phyloP scores from a whole-genome alignment of 2,888 invertebrate genomes.

The Pseudolycoriella hygida region DNA sequence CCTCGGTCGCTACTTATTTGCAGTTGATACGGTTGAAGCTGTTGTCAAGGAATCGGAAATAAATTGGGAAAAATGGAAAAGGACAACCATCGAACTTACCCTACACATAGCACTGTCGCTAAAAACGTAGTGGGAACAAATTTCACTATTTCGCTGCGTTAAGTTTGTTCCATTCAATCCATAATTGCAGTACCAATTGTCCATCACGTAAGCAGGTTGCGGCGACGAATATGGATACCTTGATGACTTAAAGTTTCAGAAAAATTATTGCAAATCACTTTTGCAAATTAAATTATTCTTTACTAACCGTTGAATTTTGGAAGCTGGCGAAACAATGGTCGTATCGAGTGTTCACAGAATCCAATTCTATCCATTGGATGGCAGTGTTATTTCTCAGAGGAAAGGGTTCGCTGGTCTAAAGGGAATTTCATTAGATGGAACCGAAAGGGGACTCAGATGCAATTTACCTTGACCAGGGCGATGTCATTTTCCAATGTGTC shows the following conservation, averaged over 20 bases:
- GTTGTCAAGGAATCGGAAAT: background rate
- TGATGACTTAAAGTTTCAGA: background rate
- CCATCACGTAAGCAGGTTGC: conserved; percentile 1
- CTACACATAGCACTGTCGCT: conserved; percentile 11
- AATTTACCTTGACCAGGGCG: conserved; percentile 14
- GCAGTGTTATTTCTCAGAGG: background rate
- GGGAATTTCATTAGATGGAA: no score
- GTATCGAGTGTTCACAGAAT: background rate
- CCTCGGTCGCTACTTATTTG: conserved; percentile 8
- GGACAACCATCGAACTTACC: conserved; percentile 10
- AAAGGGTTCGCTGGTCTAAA: background rate
- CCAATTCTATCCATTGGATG: background rate
- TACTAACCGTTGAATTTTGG: background rate
- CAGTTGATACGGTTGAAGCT: conserved; percentile 1
- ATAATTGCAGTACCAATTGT: conserved; percentile 11
- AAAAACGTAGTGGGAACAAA: conserved; percentile 14
- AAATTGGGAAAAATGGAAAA: conserved; percentile 3
- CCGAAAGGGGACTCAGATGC: no score
- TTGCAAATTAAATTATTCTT: background rate
- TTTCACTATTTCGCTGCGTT: conserved; percentile 10
- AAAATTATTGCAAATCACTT: no score
- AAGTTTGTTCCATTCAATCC: conserved; percentile 4
- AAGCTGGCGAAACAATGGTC: background rate
- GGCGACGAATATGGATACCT: background rate
- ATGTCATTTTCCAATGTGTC: conserved; percentile 16